Conservation (phyloP, 1,140 invertebrate species). For the Drosophila sucinea region DNA sequence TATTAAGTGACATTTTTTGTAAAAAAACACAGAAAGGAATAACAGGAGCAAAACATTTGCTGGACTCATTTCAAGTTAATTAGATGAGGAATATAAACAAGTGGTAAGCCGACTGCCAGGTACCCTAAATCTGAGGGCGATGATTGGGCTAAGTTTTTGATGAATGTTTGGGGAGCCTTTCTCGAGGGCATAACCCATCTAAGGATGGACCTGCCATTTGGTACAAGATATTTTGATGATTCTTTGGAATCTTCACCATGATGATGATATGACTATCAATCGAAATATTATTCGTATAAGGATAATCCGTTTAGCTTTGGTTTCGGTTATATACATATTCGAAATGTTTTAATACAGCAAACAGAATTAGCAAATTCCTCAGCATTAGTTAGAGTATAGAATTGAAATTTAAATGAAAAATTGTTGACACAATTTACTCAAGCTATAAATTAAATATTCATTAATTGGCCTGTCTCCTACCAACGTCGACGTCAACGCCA, state of each 20-base stretch:
- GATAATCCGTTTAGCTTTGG: no score
- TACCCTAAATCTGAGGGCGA: background rate
- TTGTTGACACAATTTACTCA: conserved; percentile 17
- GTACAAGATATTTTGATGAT: no score
- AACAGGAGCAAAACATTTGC: conserved; percentile 54
- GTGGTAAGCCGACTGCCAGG: conserved; percentile 1
- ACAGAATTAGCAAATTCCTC: background rate
- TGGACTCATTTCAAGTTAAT: conserved; percentile 71
- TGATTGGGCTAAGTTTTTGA: no score
- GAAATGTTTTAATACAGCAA: background rate
- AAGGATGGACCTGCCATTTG: no score
- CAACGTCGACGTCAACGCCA: conserved; percentile 17
- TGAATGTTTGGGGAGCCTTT: no score
- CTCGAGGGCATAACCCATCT: no score
- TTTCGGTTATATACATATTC: background rate
- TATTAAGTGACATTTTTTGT: conserved; percentile 78
- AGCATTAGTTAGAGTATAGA: conserved; percentile 10
- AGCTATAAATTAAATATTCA: conserved; percentile 75
- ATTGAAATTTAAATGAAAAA: conserved; percentile 43
- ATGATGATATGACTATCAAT: no score
- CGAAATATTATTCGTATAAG: no score
- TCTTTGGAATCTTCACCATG: no score
- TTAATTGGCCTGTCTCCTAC: conserved; percentile 58
- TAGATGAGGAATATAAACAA: conserved; percentile 20
- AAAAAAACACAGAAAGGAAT: conserved; percentile 40